Conservation (phyloP, 1,140 invertebrate species). For the Eueides isabella region DNA sequence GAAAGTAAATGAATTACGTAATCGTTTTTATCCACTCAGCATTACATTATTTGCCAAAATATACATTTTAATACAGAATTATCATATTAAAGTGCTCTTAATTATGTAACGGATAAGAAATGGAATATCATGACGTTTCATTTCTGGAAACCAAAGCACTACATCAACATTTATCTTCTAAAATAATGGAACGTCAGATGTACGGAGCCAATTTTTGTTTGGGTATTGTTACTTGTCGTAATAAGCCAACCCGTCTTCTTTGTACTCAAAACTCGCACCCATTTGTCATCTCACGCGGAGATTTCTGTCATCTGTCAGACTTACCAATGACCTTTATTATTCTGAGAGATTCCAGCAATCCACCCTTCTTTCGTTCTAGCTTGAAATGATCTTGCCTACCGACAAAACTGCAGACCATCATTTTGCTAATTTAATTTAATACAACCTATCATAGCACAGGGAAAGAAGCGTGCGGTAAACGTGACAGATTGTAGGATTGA, state of each 20-base stretch:
- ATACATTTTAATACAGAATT: conserved; percentile 21
- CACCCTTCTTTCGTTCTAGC: neutral
- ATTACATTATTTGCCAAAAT: conserved; percentile 17
- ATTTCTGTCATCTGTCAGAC: conserved; percentile 44
- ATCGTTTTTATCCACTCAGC: neutral
- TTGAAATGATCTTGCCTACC: neutral
- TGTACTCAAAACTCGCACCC: conserved; percentile 52
- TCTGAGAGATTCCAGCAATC: conserved; percentile 13
- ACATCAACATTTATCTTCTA: conserved; percentile 73
- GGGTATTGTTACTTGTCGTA: conserved; percentile 68
- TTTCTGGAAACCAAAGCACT: conserved; percentile 49
- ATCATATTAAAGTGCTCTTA: conserved; percentile 23
- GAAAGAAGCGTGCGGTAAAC: no score
- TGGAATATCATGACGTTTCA: conserved; percentile 45
- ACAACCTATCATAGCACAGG: neutral
- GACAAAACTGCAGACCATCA: neutral
- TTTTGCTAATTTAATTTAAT: neutral
- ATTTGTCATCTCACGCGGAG: conserved; percentile 56
- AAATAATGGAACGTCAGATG: conserved; percentile 76
- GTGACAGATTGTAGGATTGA: no score
- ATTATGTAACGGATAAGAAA: conserved; percentile 28
- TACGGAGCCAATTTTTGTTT: conserved; percentile 64
- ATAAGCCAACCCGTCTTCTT: conserved; percentile 75
- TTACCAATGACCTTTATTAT: conserved; percentile 41
- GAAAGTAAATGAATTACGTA: conserved; percentile 11